phyloP scores from a whole-genome alignment of 1,140 invertebrate genomes.

The Metopolophium dirhodum region DNA sequence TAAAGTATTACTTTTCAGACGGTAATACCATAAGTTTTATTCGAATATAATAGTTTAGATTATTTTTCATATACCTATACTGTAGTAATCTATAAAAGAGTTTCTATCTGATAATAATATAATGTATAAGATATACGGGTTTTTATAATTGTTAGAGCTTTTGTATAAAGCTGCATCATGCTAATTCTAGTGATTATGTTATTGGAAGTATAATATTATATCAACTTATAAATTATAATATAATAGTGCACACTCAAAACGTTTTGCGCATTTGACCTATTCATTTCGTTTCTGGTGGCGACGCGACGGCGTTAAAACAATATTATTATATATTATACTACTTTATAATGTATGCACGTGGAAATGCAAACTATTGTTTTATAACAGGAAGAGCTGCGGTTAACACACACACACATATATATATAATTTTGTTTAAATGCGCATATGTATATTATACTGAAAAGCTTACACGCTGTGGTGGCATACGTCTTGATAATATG shows the following conservation, averaged over 20 bases:
- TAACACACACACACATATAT: neutral
- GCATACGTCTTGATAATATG: constrained; percentile 14
- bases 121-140: too few relatives aligned
- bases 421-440: too few relatives aligned
- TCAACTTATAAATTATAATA: neutral
- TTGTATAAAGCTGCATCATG: too few relatives aligned
- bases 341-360: neutral
- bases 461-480: neutral
- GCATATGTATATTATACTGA: neutral
- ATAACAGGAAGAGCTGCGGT: neutral
- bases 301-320: neutral
- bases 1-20: too few relatives aligned
- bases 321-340: neutral
- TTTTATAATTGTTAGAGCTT: too few relatives aligned
- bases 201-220: neutral
- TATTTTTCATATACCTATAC: too few relatives aligned
- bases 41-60: too few relatives aligned
- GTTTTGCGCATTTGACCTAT: neutral
- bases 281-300: neutral
- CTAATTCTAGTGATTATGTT: neutral
- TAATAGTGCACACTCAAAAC: neutral
- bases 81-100: too few relatives aligned
- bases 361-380: constrained; percentile 17
- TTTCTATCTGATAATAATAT: too few relatives aligned
- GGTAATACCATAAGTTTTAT: too few relatives aligned